A percentile compares a stretch with the other conserved stretches of the same genome.
phyloP scores from a whole-genome alignment of 2,797 vertebrate species.

The Rousettus madagascariensis region DNA sequence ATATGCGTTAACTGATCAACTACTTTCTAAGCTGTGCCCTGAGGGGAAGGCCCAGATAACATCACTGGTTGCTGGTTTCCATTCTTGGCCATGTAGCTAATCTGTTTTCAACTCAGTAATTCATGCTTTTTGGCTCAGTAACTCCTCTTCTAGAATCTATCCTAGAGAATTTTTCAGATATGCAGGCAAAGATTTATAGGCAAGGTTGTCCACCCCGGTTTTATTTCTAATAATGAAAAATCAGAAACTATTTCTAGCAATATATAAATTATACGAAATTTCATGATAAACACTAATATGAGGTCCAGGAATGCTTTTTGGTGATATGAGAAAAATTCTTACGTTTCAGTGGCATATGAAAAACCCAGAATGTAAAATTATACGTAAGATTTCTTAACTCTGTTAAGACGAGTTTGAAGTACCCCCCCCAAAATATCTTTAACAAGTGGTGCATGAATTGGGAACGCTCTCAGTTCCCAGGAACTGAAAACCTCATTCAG shows the following conservation, averaged over 20 bases:
- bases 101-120: neutral
- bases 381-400: neutral
- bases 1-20: neutral
- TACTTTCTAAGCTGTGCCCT: neutral
- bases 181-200: neutral
- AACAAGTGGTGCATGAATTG: neutral
- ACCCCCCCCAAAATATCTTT: neutral
- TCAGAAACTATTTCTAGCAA: neutral
- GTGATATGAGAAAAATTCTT: neutral
- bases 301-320: neutral
- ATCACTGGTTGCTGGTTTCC: neutral
- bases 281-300: neutral
- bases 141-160: neutral
- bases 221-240: neutral
- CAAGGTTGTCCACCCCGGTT: neutral
- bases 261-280: neutral
- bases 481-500: neutral
- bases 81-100: neutral
- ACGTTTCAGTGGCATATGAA: neutral
- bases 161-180: neutral
- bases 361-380: neutral
- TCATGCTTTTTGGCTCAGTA: neutral
- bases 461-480: neutral
- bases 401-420: neutral
- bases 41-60: neutral